Evolutionary conservation across 2,797 vertebrate genomes (phyloP).

Genomic region (Acanthurus tractus): DNA sequence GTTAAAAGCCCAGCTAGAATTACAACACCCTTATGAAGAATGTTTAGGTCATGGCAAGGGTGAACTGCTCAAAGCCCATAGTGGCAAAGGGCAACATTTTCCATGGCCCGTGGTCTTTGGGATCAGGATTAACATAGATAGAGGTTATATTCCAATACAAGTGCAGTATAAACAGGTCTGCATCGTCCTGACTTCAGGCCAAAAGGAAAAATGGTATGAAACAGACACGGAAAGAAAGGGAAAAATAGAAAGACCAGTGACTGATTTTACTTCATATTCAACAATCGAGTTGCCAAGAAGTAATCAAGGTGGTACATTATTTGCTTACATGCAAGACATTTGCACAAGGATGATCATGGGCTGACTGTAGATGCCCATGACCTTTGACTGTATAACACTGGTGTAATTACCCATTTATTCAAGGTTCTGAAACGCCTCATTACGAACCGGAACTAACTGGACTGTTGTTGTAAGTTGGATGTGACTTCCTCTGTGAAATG

Average conservation of each 20-base stretch:
- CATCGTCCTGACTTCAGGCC: background rate
- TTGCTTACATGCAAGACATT: background rate
- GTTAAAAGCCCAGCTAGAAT: constrained; percentile 36
- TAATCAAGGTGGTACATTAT: background rate
- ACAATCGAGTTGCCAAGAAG: background rate
- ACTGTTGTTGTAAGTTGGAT: constrained; percentile 27
- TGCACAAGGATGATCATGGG: background rate
- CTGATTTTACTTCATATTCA: background rate
- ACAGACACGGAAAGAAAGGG: background rate
- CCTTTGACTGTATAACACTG: constrained; percentile 17
- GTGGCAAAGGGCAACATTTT: constrained; percentile 25
- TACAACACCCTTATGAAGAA: constrained; percentile 51
- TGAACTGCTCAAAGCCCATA: constrained; percentile 39
- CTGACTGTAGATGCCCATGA: constrained; percentile 9
- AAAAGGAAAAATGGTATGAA: background rate
- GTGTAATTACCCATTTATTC: constrained; percentile 21
- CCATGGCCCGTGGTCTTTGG: constrained; percentile 3
- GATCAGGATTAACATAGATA: background rate
- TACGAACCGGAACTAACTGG: constrained; percentile 37
- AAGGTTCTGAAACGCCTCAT: constrained; percentile 37
- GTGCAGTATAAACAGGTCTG: background rate
- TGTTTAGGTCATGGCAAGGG: constrained; percentile 46
- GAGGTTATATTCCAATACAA: background rate
- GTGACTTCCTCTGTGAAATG: constrained; percentile 43
- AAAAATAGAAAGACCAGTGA: background rate